Base-by-base conservation (phyloP, 2,113 vertebrate species). In the Fulica atra region DNA sequence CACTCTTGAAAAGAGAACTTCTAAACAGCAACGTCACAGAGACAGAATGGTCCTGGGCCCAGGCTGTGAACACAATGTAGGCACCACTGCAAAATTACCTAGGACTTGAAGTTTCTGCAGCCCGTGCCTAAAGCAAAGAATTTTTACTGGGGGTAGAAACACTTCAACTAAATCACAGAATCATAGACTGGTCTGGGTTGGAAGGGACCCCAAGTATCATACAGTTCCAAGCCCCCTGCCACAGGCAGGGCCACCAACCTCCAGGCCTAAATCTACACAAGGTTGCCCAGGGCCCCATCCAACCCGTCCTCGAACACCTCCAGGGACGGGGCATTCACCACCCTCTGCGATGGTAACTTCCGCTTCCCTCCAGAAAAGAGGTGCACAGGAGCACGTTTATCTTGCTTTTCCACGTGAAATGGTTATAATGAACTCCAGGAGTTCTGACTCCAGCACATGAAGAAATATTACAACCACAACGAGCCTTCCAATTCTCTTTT, bases 1-100 rank as follows among this genome's bases (percentile, higher is more conserved):
- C 25, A 10, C 51, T 86, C 16, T 78, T 80, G 19, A 54, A 94
- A 63, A 50, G 40, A 36, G 19, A 92, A 71, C 53, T 68, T 93
- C 73, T 84, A 24, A 84, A 53, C 70, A 93, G 42, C 10, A 9
- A 53, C 57, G 79, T 87, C 74, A 78, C 79, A 53, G 66, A 93
- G 86, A 29, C 19, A 82, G 76, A 51, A 77, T 69, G 8, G 2
- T 92, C 59, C 81, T 14, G n/a, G 26, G 61, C 61, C 42, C 48
- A 77, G 79, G 5, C 68, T 63, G 40, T 17, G 42, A 73, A 53
- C 6, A 46, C 77, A 88, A 86, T 33, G 12, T 28, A 46, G 57
- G 53, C 31, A 50, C 33, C 48, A 3, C 87, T 24, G 29, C n/a
- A 56, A 93, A 84, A 72, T 16, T 38, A 57, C 57, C 44, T 48